Conservation (phyloP, 2,888 invertebrate genomes). For the Periphyllus acericola region DNA sequence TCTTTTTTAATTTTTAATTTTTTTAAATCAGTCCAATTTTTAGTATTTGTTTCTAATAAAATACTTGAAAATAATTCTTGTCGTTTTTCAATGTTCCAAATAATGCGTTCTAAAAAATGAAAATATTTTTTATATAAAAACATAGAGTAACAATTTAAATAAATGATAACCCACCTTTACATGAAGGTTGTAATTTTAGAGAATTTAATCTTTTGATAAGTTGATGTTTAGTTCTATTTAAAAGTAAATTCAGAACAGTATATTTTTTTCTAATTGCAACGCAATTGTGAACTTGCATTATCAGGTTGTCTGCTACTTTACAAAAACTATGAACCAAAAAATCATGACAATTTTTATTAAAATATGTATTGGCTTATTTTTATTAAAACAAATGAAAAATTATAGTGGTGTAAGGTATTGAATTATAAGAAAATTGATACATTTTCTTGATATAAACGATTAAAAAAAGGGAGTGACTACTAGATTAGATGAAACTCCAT, state of each 20-base stretch:
- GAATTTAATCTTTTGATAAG: background rate
- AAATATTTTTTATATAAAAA: background rate
- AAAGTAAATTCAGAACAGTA: slow-evolving; percentile 27
- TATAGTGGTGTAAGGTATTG: too few species aligned
- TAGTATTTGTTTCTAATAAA: slow-evolving; percentile 44
- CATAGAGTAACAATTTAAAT: background rate
- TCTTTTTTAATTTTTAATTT: background rate
- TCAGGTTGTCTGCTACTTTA: slow-evolving; percentile 27
- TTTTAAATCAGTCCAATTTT: slow-evolving; percentile 41
- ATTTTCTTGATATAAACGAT: too few species aligned
- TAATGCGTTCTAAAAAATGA: slow-evolving; percentile 11
- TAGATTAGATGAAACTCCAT: too few species aligned
- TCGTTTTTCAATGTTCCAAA: background rate
- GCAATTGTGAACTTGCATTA: slow-evolving; percentile 17
- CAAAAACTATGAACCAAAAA: slow-evolving; percentile 17
- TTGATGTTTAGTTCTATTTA: slow-evolving; percentile 42
- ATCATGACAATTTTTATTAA: background rate
- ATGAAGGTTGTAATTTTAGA: background rate
- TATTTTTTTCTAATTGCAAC: slow-evolving; percentile 32
- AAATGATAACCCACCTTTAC: slow-evolving; percentile 9
- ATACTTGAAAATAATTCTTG: slow-evolving; percentile 49
- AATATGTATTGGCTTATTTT: background rate
- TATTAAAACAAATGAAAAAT: background rate
- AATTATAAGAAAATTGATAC: too few species aligned
- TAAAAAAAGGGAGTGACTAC: too few species aligned